Evolutionary conservation across 2,113 vertebrate genomes (phyloP).

Genomic region (Lepus timidus): DNA sequence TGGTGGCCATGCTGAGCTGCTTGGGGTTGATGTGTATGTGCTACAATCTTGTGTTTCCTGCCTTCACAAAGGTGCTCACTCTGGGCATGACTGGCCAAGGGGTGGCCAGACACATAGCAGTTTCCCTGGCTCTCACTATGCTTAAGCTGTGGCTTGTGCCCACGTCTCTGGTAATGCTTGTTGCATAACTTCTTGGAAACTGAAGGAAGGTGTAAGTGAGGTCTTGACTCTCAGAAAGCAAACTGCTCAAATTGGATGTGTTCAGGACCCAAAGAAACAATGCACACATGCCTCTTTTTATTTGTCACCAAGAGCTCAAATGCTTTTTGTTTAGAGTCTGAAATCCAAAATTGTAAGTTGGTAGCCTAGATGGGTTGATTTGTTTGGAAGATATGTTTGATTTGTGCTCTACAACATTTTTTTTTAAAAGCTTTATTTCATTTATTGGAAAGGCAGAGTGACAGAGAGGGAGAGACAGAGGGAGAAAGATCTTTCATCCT

Average conservation of each 20-base stretch:
- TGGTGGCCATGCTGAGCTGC: background rate
- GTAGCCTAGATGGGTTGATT: background rate
- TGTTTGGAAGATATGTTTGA: slow-evolving; percentile 46
- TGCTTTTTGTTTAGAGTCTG: slow-evolving; percentile 14
- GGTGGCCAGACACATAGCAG: background rate
- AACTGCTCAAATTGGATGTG: background rate
- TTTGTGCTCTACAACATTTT: background rate
- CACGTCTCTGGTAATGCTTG: background rate
- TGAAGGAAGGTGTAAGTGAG: background rate
- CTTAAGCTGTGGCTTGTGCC: background rate
- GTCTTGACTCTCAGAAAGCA: background rate
- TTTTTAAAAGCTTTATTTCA: too few relatives aligned
- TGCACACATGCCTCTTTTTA: background rate
- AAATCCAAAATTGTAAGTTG: background rate
- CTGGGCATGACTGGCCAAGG: background rate
- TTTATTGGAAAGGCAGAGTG: too few relatives aligned
- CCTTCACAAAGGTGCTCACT: background rate
- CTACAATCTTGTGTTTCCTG: background rate
- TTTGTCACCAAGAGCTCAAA: background rate
- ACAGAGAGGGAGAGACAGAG: too few relatives aligned
- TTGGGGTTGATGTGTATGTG: background rate
- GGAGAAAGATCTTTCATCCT: too few relatives aligned
- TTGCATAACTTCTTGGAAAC: slow-evolving; percentile 45
- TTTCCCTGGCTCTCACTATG: background rate
- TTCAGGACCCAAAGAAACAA: background rate